Base-by-base conservation (phyloP, 2,888 invertebrate genomes). In the Syrista parreyssii region DNA sequence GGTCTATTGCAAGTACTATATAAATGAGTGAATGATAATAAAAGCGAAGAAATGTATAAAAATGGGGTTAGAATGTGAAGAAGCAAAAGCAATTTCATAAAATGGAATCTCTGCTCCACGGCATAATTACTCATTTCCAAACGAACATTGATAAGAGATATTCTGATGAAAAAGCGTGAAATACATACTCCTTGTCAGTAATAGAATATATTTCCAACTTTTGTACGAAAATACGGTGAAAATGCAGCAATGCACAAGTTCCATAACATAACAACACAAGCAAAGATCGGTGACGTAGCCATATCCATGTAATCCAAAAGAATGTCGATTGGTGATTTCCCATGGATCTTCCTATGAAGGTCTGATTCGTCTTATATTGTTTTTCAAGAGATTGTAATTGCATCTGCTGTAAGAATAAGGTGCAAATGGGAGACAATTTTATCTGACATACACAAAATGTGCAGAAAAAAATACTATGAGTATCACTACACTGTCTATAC, bases 181-280 rank as follows among this genome's bases (percentile, higher is more conserved):
- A 74, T 74, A 35, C 33, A n/a, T 74, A 74, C 36, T 34, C 33
- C 71, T 71, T 33, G 31, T 71, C 71, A 71, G 32, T 71, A 15
- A 71, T 32, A 71, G 71, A 12, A 33, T 78, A 40, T 3, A 32
- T 68, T 71, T 32, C 31, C 72, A 69, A 75, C 69, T 12, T 76
- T 40, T 68, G 23, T 71, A 68, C 36, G 71, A n/a, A 76, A 74
- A 71, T 73, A 79, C 71, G 78, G 77, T 75, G 68, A 55, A 77
- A 75, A 79, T 81, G 75, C 75, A 80, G 79, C 81, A 76, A 78
- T 74, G 55, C 75, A 79, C 75, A 79, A 80, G 73, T 82, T 81
- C 80, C 81, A 80, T 81, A 82, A 84, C 80, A 84, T 81, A 82
- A 82, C 82, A 85, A 84, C 82, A 79, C 80, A 71, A 23, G 55